These are phyloP conservation scores for Pocillopora verrucosa DNA, from an alignment of 64 coral and sea anemone species.

Conservation along the genomic window DNA sequence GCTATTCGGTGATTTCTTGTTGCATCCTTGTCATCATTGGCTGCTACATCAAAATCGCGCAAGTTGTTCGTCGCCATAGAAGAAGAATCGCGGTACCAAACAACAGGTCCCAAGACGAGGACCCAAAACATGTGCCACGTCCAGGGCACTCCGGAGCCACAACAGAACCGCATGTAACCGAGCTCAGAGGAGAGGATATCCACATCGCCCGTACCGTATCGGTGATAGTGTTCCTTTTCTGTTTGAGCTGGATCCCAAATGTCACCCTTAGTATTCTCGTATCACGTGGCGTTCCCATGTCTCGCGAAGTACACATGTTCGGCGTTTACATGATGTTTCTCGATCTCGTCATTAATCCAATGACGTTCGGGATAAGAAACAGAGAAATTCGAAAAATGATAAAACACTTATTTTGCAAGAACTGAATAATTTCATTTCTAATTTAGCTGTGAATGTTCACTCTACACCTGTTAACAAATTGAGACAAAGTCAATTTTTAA, in stretches of 20 bases:
- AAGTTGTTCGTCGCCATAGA: neutral
- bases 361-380: conserved; percentile 24
- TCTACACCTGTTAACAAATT: too few species aligned
- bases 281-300: conserved; percentile 6
- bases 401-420: neutral
- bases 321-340: conserved; percentile 32
- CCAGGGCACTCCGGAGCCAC: neutral
- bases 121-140: neutral
- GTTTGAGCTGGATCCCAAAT: conserved; percentile 13
- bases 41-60: conserved; percentile 15
- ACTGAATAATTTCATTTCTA: neutral
- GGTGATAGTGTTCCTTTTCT: conserved; percentile 29
- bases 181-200: conserved; percentile 19
- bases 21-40: conserved; percentile 1
- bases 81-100: neutral
- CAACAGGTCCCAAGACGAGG: neutral
- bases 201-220: conserved; percentile 21
- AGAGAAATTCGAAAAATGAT: conserved; percentile 1
- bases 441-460: too few species aligned
- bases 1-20: neutral
- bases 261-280: neutral
- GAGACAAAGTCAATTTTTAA: neutral
- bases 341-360: conserved; percentile 17
- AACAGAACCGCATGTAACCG: neutral
- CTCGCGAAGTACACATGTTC: neutral